Conservation (phyloP, 2,797 vertebrate genomes). For the Molossus molossus region DNA sequence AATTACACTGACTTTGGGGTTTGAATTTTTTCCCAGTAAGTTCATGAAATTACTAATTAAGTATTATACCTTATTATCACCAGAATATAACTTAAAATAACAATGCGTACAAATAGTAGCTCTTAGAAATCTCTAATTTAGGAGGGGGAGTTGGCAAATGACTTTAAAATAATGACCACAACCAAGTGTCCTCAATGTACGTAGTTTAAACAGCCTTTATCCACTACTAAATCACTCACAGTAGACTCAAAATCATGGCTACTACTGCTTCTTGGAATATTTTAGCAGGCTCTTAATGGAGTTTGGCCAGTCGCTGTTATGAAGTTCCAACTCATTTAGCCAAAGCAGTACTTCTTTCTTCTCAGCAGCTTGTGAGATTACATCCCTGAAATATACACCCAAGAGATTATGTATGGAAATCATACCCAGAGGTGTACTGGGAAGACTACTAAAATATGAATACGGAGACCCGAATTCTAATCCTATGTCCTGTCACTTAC, state of each 20-base stretch:
- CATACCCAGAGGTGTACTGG: background rate
- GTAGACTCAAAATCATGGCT: background rate
- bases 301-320: background rate
- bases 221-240: background rate
- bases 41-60: background rate
- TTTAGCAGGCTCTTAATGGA: background rate
- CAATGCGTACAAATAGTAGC: background rate
- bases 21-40: conserved; percentile 36
- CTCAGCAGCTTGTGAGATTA: background rate
- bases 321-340: background rate
- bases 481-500: background rate
- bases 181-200: background rate
- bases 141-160: background rate
- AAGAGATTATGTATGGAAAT: background rate
- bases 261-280: conserved; percentile 24
- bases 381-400: background rate
- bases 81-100: conserved; percentile 40
- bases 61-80: background rate
- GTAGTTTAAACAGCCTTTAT: background rate
- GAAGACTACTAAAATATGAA: conserved; percentile 18
- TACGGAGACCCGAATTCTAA: background rate
- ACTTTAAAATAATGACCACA: background rate
- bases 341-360: background rate
- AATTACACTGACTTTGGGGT: background rate
- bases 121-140: conserved; percentile 47